Base-by-base conservation (phyloP, 1,140 invertebrate species). In the Apis laboriosa region DNA sequence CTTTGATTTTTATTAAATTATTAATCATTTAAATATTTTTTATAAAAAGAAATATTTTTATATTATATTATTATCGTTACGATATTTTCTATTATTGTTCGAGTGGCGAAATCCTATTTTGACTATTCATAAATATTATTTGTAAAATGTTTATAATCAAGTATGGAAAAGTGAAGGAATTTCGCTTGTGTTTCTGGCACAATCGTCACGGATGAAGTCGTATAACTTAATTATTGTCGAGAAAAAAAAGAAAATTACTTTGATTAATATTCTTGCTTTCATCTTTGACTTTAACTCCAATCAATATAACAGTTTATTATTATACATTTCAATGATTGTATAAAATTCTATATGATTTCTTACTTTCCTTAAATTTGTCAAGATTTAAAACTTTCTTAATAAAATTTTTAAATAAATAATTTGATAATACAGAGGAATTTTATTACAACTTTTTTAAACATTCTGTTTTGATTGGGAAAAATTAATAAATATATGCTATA, bases 161-260 rank as follows among this genome's bases (percentile, higher is more conserved):
- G 12, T 17, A 53, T 64, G n/a, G 24, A 64, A 51, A 28, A 24
- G 24, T 34, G 49, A 76, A 34, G 49, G 8, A 12, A 76, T 64
- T 53, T 76, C 74, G n/a, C 24, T 76, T 8, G n/a, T 21, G 60
- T 76, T 64, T 76, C 74, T 76, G 51, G 60, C 49, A 53, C 74
- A 64, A 53, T 21, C 51, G 74, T 64, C 17, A 76, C 49, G 74
- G 49, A 53, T 76, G 60, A 76, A 19, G 49, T 53, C 74, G 11
- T 76, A 21, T 51, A 64, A 76, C 49, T 64, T 76, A 76, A 76
- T 76, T 49, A 63, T 51, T 19, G 24, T 28, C 5, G 49, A 51
- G 60, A 9, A 34, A 64, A 61, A 60, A 51, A 51, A 17, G n/a
- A 63, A 71, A 55, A 64, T 76, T 53, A 64, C 24, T 53, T 2